Conservation (phyloP, 1,140 invertebrate genomes). For the Yoshiicerus persimilis region DNA sequence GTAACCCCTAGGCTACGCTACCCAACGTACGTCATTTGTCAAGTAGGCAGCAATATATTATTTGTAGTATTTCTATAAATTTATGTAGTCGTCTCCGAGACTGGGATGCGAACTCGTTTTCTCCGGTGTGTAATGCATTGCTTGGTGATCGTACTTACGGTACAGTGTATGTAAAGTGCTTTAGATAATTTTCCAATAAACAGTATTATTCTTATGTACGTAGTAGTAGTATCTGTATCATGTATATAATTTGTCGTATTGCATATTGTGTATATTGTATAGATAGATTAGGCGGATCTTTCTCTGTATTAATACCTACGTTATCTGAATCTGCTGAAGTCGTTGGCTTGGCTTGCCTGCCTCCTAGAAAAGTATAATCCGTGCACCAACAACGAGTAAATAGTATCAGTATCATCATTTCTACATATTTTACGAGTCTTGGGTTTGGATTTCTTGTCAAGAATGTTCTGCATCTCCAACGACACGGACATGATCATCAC, state of each 20-base stretch:
- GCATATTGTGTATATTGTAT: background rate
- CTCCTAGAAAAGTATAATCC: background rate
- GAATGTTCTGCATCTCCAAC: conserved; percentile 16
- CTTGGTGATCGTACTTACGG: background rate
- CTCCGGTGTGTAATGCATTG: background rate
- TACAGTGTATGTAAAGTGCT: background rate
- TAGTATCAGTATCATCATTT: conserved; percentile 3
- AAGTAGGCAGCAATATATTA: background rate
- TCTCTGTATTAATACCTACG: background rate
- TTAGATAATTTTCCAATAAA: background rate
- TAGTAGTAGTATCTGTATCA: background rate
- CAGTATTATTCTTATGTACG: background rate
- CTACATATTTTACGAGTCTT: background rate
- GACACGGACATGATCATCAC: conserved; percentile 7
- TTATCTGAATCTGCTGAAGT: background rate
- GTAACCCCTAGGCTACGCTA: background rate
- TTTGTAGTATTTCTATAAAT: background rate
- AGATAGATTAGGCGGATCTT: background rate
- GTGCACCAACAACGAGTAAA: background rate
- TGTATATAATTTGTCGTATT: conserved; percentile 1
- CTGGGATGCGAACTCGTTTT: background rate
- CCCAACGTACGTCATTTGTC: background rate
- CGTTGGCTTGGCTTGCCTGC: background rate
- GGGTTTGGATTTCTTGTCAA: conserved; percentile 22
- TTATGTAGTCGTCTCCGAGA: background rate